Conservation (phyloP, 2,113 vertebrate species). For the Dipodomys stephensi region DNA sequence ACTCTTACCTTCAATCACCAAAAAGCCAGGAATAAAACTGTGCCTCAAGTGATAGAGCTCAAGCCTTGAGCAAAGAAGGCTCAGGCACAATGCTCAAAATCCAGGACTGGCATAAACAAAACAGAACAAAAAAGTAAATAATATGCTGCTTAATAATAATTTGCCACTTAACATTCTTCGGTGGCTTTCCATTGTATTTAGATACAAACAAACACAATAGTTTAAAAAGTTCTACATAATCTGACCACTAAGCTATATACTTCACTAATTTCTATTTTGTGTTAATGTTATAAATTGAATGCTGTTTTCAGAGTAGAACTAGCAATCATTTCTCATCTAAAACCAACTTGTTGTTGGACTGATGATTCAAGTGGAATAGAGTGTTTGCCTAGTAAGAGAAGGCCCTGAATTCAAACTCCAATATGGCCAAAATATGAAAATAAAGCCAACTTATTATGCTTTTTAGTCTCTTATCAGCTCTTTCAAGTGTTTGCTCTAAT, state of each 20-base stretch:
- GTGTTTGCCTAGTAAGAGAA: no score
- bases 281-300: neutral
- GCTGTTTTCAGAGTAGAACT: neutral
- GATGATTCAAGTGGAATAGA: no score
- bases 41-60: no score
- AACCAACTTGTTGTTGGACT: neutral
- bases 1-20: no score
- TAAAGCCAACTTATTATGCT: neutral
- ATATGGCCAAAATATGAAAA: no score
- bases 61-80: no score
- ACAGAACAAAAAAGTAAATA: neutral
- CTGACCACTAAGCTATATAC: neutral
- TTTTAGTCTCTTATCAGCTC: neutral
- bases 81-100: no score
- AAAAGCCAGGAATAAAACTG: no score
- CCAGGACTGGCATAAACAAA: neutral
- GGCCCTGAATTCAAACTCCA: no score
- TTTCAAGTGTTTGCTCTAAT: neutral
- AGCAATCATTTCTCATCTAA: neutral
- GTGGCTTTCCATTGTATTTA: neutral
- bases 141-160: neutral
- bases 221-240: neutral
- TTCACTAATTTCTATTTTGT: neutral
- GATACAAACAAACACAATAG: neutral
- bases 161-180: slow-evolving; percentile 18